Conservation (phyloP, 2,113 vertebrate genomes). For the Platichthys stellatus region DNA sequence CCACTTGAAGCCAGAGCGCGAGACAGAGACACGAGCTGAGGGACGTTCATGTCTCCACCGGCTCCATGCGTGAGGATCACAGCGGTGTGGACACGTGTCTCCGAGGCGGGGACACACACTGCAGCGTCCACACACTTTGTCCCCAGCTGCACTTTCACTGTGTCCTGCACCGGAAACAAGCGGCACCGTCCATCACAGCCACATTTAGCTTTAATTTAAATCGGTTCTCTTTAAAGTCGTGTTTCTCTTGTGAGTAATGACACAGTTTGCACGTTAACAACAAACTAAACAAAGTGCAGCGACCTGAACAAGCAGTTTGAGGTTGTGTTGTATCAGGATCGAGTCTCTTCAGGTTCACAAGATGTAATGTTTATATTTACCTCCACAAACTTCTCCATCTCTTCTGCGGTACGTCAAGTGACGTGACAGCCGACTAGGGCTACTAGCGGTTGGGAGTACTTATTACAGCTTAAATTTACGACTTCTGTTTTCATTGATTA, state of each 20-base stretch:
- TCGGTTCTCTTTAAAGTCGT: background rate
- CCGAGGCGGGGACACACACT: constrained; percentile 81
- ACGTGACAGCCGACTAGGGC: rapidly evolving
- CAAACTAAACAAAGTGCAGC: background rate
- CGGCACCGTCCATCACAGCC: background rate
- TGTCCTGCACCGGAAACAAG: constrained; percentile 78
- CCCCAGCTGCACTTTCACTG: constrained; percentile 89
- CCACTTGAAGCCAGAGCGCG: constrained; percentile 80
- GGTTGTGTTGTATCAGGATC: background rate
- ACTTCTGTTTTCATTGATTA: background rate
- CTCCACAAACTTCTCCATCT: constrained; percentile 61
- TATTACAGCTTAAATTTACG: background rate
- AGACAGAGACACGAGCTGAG: constrained; percentile 86
- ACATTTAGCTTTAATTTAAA: background rate
- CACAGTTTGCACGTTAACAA: background rate
- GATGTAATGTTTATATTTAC: constrained; percentile 36
- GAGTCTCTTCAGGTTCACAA: background rate
- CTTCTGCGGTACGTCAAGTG: background rate
- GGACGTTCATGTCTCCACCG: constrained; percentile 92
- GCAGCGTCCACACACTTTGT: constrained; percentile 84
- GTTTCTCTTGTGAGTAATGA: background rate
- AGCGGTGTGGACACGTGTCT: constrained; percentile 62
- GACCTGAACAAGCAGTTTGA: too few species aligned
- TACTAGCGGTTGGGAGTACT: constrained; percentile 35
- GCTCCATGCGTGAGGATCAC: constrained; percentile 92